Evolutionary conservation across 2,888 invertebrate genomes (phyloP), one percentile per base, ranked within the genome.

Genomic region (Didymodactylos carnosus): DNA sequence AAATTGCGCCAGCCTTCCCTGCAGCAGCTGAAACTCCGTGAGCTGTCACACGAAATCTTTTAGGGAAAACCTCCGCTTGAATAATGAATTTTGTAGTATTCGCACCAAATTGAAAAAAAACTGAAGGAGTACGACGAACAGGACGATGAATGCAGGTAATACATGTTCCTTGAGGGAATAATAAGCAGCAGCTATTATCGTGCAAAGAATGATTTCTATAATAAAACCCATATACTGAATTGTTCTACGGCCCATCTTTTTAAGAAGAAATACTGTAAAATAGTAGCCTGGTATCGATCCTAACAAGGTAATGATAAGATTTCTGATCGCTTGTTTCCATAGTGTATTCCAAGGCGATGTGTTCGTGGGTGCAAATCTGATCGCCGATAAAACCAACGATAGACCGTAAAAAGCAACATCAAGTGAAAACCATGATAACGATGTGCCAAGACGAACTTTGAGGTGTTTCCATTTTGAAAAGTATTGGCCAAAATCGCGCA

Each of bases 391-490:
- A 29, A 73, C 46, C 7, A 73, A n/a, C 49, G 70, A 70, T 27
- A 73, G 25, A 23, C 73, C 73, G 35, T 73, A 73, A 27, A 73
- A 73, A 23, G 43, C 73, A 39, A 70, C 41, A 49, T 73, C 73
- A 27, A 73, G 70, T 39, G 29, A 27, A 71, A 73, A 73, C 73
- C 73, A 73, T n/a, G 73, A 25, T 46, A 70, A 35, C 13, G 70
- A 73, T 19, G 73, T 73, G 8, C 39, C 73, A 43, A 73, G n/a
- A 11, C 70, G 7, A 25, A 73, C 29, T 71, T 73, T 73, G 16
- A 73, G 70, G 41, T 70, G 11, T 39, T 70, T 70, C 73, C 73
- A 73, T 43, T 73, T 69, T 70, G 70, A 70, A 73, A 73, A 73
- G 39, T 73, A 39, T 29, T 8, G 23, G 39, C n/a, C 29, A 73